Evolutionary conservation across 2,113 vertebrate genomes (phyloP), one percentile per base, ranked within the genome.

Genomic region (Pionites leucogaster): DNA sequence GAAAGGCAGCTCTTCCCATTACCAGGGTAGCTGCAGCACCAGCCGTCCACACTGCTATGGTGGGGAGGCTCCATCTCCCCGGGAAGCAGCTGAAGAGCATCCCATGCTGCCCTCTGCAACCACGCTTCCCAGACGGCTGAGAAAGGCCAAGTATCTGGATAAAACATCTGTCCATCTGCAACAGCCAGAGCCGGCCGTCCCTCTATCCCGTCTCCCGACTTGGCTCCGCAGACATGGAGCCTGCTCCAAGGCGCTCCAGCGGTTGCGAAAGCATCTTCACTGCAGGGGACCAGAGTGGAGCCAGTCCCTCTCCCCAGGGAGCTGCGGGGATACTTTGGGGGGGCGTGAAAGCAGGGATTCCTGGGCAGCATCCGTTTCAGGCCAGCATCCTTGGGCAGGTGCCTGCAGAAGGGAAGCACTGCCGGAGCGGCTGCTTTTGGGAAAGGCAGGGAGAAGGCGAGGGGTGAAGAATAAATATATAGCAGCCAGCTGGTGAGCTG

Each of bases 401-500:
- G 46, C 17, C 50, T 7, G 24, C 22, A 63, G 47, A 28, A 50
- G 11, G 13, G 20, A 55, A 53, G 64, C 78, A 80, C 27, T 6
- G 1, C 78, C 49, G 0, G 0, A 42, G 63, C 49, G 69, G 71
- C 76, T 91, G 88, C 82, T 88, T 91, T 79, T 47, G 91, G 82
- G 88, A 75, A 62, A 94, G 87, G 62, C 82, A 28, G 64, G 27
- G 65, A 84, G 76, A 88, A 87, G 77, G 82, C 69, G 29, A 16
- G 33, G 28, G 11, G 19, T 67, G 57, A 78, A 95, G 75, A 95
- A 95, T 84, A 96, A 96, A 95, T 91, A 94, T 90, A 90, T 91
- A 86, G 77, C 94, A 94, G 88, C 86, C 95, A 96, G 96, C 94
- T 96, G 95, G 95, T 71, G 95, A 95, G 94, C 90, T 87, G 95